A percentile compares a stretch with the other conserved stretches of the same genome.
Conservation (phyloP, 2,797 vertebrate genomes). For the Syncerus caffer region DNA sequence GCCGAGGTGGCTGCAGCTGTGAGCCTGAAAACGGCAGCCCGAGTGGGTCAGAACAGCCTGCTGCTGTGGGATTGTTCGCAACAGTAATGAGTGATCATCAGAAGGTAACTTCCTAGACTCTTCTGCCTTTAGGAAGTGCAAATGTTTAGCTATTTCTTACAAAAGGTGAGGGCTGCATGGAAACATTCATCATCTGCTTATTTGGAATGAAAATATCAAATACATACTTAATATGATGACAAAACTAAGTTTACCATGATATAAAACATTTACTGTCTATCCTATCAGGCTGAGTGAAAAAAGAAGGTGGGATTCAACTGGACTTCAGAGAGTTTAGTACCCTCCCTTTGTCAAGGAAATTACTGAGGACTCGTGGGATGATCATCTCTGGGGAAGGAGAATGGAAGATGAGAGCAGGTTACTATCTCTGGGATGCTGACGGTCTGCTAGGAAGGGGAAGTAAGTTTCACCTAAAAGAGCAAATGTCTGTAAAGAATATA, state of each 20-base stretch:
- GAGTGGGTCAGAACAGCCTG: not conserved
- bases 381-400: not conserved
- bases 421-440: not conserved
- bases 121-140: not conserved
- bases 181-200: conserved; percentile 33
- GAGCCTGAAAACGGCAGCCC: conserved; percentile 84
- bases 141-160: not conserved
- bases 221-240: not conserved
- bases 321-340: not conserved
- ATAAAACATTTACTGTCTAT: not conserved
- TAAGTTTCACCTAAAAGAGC: not conserved
- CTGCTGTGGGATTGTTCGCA: not conserved
- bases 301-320: not conserved
- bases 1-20: conserved; percentile 81
- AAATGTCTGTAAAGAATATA: not conserved
- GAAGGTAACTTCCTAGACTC: not conserved
- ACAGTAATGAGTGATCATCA: not conserved
- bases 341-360: not conserved
- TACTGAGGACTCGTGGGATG: not conserved
- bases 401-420: not conserved
- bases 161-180: not conserved
- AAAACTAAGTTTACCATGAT: not conserved
- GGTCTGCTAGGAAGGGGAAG: not conserved
- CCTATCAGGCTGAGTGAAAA: not conserved
- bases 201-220: not conserved